phyloP scores from a whole-genome alignment of 2,888 invertebrate species.

The Ischnus inquisitorius region DNA sequence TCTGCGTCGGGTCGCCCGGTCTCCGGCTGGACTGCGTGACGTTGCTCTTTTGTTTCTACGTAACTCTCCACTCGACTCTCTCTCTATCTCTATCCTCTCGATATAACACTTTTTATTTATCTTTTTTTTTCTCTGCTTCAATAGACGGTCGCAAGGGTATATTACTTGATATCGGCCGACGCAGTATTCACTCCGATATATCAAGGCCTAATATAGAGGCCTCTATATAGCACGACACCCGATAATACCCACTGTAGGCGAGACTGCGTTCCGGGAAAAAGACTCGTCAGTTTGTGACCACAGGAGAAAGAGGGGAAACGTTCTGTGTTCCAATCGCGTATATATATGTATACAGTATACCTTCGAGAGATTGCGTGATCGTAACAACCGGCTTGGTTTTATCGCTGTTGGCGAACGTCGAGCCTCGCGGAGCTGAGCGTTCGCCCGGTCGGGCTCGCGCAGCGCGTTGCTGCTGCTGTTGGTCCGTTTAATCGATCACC shows the following conservation, averaged over 20 bases:
- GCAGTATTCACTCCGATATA: background rate
- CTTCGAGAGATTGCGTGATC: conserved; percentile 23
- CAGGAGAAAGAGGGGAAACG: conserved; percentile 31
- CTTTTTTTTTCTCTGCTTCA: conserved; percentile 22
- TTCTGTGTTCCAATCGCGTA: conserved; percentile 20
- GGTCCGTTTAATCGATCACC: conserved; percentile 58
- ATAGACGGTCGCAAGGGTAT: background rate
- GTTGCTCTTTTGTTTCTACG: conserved; percentile 48
- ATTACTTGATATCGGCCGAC: conserved; percentile 18
- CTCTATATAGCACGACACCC: background rate
- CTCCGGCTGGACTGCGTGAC: conserved; percentile 54
- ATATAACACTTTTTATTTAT: conserved; percentile 26
- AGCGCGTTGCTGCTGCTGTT: conserved; percentile 11
- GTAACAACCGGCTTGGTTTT: conserved; percentile 40
- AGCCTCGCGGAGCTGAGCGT: conserved; percentile 34
- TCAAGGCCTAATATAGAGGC: conserved; percentile 1
- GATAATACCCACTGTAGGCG: conserved; percentile 11
- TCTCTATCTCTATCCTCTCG: background rate
- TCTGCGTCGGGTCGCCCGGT: conserved; percentile 26
- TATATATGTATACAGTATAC: conserved; percentile 1
- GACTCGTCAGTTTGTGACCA: conserved; percentile 38
- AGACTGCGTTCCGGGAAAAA: conserved; percentile 34
- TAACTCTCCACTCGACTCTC: conserved; percentile 12
- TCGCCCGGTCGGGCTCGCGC: conserved; percentile 17
- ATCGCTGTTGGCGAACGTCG: conserved; percentile 44